phyloP scores from a whole-genome alignment of 2,888 invertebrate species.

The Mimas tiliae region DNA sequence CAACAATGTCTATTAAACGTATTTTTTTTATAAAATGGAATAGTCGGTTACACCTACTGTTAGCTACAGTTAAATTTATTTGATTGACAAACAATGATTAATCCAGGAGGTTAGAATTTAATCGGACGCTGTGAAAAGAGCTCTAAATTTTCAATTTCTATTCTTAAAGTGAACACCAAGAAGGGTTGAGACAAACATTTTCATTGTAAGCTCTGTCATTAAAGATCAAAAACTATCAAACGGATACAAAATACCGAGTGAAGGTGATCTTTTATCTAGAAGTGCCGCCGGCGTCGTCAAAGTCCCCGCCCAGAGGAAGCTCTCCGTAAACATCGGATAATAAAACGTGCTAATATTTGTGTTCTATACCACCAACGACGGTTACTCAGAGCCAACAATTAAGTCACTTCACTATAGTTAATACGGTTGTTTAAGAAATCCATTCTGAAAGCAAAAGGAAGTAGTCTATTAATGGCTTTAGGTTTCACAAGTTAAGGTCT shows the following conservation, averaged over 20 bases:
- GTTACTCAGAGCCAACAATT: constrained; percentile 55
- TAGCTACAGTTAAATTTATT: too few species aligned
- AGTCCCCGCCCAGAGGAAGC: constrained; percentile 64
- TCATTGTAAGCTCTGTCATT: constrained; percentile 38
- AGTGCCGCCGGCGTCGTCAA: constrained; percentile 55
- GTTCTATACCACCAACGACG: constrained; percentile 62
- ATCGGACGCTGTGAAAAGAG: too few species aligned
- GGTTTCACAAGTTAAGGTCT: too few species aligned
- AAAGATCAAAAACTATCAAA: constrained; percentile 46
- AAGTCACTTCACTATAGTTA: constrained; percentile 40
- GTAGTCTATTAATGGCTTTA: background rate
- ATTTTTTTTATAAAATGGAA: too few species aligned
- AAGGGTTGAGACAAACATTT: constrained; percentile 3
- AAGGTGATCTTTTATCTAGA: constrained; percentile 56
- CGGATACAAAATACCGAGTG: constrained; percentile 38
- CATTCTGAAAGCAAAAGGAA: constrained; percentile 26
- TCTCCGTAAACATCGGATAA: constrained; percentile 63
- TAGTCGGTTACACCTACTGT: too few species aligned
- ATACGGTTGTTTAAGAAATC: constrained; percentile 12
- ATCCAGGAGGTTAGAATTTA: too few species aligned
- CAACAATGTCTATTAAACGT: too few species aligned
- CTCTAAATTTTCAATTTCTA: background rate
- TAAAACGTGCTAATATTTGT: constrained; percentile 77
- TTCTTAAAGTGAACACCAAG: background rate
- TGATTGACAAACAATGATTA: too few species aligned